phyloP scores from a whole-genome alignment of 2,888 invertebrate genomes.

The Noctua janthina region DNA sequence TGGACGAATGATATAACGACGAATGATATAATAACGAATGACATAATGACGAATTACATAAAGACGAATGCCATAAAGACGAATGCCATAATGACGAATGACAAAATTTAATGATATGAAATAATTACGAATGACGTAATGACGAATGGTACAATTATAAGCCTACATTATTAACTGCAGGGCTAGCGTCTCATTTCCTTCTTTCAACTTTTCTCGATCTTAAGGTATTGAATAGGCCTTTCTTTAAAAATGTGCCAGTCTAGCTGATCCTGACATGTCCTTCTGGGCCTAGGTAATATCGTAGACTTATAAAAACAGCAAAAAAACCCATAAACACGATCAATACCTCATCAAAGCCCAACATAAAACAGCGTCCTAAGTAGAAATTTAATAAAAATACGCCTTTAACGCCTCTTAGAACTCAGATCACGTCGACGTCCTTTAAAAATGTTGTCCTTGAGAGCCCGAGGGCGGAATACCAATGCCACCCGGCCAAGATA shows the following conservation, averaged over 20 bases:
- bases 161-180: too few relatives aligned
- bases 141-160: too few relatives aligned
- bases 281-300: background rate
- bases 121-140: background rate
- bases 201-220: background rate
- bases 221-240: background rate
- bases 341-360: conserved; percentile 36
- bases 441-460: conserved; percentile 65
- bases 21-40: too few relatives aligned
- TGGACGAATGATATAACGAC: background rate
- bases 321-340: conserved; percentile 10
- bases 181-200: background rate
- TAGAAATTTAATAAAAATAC: conserved; percentile 59
- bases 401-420: conserved; percentile 43
- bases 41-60: background rate
- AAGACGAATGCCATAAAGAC: too few relatives aligned
- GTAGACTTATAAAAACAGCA: background rate
- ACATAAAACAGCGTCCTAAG: conserved; percentile 28
- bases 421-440: conserved; percentile 61
- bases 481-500: conserved; percentile 54
- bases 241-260: background rate
- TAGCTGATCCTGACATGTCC: background rate
- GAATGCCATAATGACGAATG: too few relatives aligned
- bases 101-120: too few relatives aligned
- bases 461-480: conserved; percentile 56